phyloP scores from a whole-genome alignment of 1,140 invertebrate species.

The Halesus radiatus region DNA sequence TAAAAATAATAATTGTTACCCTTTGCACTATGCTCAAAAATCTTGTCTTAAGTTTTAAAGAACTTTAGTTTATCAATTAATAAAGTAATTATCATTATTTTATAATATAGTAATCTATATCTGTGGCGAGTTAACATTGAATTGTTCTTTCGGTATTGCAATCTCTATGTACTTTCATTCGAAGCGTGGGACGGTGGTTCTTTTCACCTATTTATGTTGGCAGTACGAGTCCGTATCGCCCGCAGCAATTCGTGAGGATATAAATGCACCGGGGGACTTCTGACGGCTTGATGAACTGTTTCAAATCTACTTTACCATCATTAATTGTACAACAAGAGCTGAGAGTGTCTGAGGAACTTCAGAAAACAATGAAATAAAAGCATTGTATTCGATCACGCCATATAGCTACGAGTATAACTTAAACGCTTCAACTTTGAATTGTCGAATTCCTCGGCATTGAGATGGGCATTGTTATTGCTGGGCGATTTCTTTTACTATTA shows the following conservation, averaged over 20 bases:
- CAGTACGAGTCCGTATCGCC: not conserved
- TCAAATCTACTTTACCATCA: not conserved
- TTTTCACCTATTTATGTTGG: slow-evolving; percentile 17
- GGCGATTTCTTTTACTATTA: too few relatives aligned
- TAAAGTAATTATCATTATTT: too few relatives aligned
- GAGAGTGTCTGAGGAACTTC: not conserved
- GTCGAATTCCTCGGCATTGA: too few relatives aligned
- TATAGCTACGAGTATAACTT: slow-evolving; percentile 2
- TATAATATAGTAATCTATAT: too few relatives aligned
- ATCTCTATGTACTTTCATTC: too few relatives aligned
- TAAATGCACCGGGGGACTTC: not conserved
- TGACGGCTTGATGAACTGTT: not conserved
- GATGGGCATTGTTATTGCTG: too few relatives aligned
- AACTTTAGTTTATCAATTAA: too few relatives aligned
- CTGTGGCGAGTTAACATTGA: too few relatives aligned
- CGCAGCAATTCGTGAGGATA: not conserved
- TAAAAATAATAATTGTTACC: too few relatives aligned
- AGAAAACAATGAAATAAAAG: slow-evolving; percentile 15
- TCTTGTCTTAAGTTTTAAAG: too few relatives aligned
- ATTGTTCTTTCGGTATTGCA: too few relatives aligned
- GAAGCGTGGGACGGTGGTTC: not conserved
- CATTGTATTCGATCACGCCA: not conserved
- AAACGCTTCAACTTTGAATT: not conserved
- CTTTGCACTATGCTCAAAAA: too few relatives aligned
- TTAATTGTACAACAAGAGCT: not conserved